These are phyloP conservation scores for Semnopithecus entellus DNA, from an alignment of 2,113 vertebrate species.

Conservation along the genomic window DNA sequence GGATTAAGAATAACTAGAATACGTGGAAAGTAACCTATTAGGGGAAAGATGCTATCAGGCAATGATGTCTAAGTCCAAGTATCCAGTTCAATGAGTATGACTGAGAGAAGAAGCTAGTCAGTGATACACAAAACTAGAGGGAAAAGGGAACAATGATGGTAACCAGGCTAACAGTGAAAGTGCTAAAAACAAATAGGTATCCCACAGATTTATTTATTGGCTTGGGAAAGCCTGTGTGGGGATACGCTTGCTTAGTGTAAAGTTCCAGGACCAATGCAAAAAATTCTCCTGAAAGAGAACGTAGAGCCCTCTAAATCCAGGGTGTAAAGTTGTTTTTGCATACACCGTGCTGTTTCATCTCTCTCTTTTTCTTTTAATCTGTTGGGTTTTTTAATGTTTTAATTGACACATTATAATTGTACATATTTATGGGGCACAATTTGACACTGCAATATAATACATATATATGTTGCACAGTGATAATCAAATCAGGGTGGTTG, in stretches of 20 bases:
- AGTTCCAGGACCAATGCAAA: neutral
- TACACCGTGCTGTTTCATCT: neutral
- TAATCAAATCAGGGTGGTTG: neutral
- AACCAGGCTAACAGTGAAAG: neutral
- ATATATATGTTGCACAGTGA: neutral
- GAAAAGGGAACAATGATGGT: neutral
- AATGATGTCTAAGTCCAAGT: neutral
- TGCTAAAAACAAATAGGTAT: neutral
- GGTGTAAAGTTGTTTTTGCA: neutral
- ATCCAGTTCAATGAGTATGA: neutral
- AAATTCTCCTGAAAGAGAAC: neutral
- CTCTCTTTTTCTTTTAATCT: neutral
- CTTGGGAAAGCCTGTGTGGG: neutral
- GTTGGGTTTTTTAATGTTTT: neutral
- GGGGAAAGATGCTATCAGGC: neutral
- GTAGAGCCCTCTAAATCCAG: neutral
- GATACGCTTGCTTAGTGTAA: neutral
- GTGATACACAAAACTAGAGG: neutral
- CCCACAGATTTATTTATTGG: neutral
- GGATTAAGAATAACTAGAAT: neutral
- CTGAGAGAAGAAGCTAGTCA: neutral
- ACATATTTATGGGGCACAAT: neutral
- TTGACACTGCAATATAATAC: neutral
- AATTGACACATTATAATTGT: neutral
- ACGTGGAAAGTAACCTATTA: neutral